Evolutionary conservation across 2,797 vertebrate genomes (phyloP).

Genomic region (Mus spretus): DNA sequence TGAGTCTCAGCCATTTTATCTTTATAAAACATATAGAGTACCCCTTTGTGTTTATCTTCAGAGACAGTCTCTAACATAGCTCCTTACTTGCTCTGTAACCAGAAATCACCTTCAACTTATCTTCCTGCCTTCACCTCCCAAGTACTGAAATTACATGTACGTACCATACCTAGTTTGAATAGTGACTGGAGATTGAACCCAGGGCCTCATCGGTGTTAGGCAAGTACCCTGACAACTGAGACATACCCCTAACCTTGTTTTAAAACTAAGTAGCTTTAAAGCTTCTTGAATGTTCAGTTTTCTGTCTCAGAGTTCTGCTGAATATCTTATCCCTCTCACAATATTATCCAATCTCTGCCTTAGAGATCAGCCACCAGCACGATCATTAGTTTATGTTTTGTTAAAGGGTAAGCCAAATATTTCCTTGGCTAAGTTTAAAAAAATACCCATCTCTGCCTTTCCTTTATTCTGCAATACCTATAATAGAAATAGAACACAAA

Average conservation of each 20-base stretch:
- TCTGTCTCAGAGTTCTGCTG: not conserved
- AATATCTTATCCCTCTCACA: slow-evolving; percentile 10
- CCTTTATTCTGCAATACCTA: not conserved
- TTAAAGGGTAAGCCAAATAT: slow-evolving; percentile 47
- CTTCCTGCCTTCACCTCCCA: not conserved
- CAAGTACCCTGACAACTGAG: not conserved
- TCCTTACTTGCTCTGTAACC: not conserved
- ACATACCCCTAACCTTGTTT: not conserved
- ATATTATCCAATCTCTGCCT: slow-evolving; percentile 5
- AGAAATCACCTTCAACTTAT: not conserved
- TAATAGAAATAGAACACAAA: not conserved
- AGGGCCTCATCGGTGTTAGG: not conserved
- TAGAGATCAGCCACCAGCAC: not conserved
- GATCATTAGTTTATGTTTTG: slow-evolving; percentile 32
- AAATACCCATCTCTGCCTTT: slow-evolving; percentile 49
- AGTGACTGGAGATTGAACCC: not conserved
- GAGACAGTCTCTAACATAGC: not conserved
- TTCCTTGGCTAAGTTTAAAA: slow-evolving; percentile 22
- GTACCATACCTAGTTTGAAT: not conserved
- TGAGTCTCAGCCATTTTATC: not conserved
- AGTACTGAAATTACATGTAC: not conserved
- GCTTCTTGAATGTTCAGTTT: not conserved
- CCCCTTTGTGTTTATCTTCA: not conserved
- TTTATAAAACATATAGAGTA: slow-evolving; percentile 31
- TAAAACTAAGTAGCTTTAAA: slow-evolving; percentile 35